Evolutionary conservation across 1,140 invertebrate genomes (phyloP).

Genomic region (Cecropterus lyciades): DNA sequence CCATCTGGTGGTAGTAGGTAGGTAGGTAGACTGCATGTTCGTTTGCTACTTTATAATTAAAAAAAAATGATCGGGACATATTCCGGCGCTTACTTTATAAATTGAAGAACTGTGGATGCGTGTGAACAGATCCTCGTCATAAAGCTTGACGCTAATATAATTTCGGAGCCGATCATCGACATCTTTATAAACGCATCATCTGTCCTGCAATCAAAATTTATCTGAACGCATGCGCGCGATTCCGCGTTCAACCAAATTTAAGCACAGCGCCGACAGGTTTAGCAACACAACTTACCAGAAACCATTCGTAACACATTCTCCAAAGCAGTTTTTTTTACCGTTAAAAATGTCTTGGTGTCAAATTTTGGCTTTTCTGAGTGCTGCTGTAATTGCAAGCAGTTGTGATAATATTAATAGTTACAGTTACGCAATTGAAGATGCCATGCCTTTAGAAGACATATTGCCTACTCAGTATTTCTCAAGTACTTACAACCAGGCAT

Average conservation of each 20-base stretch:
- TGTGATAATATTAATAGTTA: neutral
- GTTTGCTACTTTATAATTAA: too few species aligned
- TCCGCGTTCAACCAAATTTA: neutral
- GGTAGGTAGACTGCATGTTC: too few species aligned
- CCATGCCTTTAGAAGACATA: neutral
- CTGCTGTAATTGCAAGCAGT: neutral
- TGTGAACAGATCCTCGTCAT: too few species aligned
- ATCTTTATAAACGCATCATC: neutral
- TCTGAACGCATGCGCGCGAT: neutral
- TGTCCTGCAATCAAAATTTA: neutral
- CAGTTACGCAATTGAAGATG: neutral
- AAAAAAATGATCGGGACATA: too few species aligned
- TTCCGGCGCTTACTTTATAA: too few species aligned
- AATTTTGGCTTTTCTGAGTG: neutral
- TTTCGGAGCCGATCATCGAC: too few species aligned
- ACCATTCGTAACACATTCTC: neutral
- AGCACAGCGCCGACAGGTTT: neutral
- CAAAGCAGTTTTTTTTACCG: neutral
- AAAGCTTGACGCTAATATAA: too few species aligned
- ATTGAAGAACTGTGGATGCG: too few species aligned
- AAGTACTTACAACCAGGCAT: neutral
- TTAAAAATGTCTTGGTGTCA: neutral
- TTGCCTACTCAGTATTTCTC: neutral
- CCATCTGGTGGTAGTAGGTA: too few species aligned
- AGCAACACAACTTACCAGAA: neutral